phyloP scores from a whole-genome alignment of 2,888 invertebrate genomes.

The Acleris cristana region DNA sequence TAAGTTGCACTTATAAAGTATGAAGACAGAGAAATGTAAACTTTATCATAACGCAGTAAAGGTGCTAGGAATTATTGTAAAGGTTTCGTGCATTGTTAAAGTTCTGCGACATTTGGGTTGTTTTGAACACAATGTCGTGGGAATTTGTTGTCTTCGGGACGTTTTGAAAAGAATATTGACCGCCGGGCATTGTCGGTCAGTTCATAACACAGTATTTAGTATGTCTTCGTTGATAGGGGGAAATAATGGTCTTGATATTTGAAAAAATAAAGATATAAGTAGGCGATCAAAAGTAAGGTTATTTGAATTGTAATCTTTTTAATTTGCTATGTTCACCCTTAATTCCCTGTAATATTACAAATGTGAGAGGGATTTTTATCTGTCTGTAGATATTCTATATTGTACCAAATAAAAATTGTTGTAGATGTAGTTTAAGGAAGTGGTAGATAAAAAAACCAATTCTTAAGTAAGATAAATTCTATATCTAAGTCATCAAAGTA shows the following conservation, averaged over 20 bases:
- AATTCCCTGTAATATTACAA: too few relatives aligned
- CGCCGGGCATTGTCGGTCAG: constrained; percentile 67
- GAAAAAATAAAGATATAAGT: background rate
- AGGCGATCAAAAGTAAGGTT: background rate
- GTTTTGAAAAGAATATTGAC: constrained; percentile 65
- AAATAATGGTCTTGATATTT: constrained; percentile 57
- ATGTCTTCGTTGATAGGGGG: constrained; percentile 26
- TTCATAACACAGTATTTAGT: constrained; percentile 76
- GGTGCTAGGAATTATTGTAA: constrained; percentile 12
- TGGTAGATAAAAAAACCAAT: background rate
- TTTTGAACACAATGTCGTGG: constrained; percentile 68
- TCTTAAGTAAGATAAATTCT: too few relatives aligned
- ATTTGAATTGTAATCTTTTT: too few relatives aligned
- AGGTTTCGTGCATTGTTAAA: constrained; percentile 50
- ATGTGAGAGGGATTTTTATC: too few relatives aligned
- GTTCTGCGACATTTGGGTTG: constrained; percentile 67
- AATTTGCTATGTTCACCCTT: too few relatives aligned
- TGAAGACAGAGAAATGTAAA: constrained; percentile 33
- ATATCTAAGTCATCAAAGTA: too few relatives aligned
- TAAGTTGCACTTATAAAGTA: constrained; percentile 27
- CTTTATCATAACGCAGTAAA: constrained; percentile 41
- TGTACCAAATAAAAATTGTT: background rate
- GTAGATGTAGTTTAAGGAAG: background rate
- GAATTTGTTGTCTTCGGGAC: constrained; percentile 61
- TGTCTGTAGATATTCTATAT: too few relatives aligned